These are phyloP conservation scores for Ctenoplectra terminalis DNA, from an alignment of 1,140 invertebrate genomes.

Conservation along the genomic window DNA sequence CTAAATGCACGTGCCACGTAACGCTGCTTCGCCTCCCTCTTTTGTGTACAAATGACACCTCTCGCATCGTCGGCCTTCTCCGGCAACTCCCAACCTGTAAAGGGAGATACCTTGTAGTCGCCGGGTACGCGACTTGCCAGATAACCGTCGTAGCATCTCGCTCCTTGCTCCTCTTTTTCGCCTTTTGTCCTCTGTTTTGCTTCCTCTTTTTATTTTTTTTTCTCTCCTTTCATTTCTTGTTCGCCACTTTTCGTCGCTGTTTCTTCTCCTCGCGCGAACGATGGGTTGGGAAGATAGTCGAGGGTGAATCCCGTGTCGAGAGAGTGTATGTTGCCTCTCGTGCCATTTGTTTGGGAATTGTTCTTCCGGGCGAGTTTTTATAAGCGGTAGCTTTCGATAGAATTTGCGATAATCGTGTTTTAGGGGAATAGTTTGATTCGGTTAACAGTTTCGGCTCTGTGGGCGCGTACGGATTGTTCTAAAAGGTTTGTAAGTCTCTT, in stretches of 20 bases:
- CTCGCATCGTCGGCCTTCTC: slow-evolving; percentile 29
- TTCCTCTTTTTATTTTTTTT: background rate
- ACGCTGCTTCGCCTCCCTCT: slow-evolving; percentile 37
- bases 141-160: slow-evolving; percentile 36
- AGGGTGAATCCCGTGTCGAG: slow-evolving; percentile 39
- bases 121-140: slow-evolving; percentile 47
- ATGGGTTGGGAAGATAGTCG: slow-evolving; percentile 39
- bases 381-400: too few species aligned
- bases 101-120: slow-evolving; percentile 59
- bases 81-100: slow-evolving; percentile 37
- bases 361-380: too few species aligned
- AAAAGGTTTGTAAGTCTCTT: too few species aligned
- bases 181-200: background rate
- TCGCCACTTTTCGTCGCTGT: slow-evolving; percentile 33
- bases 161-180: background rate
- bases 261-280: background rate
- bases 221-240: slow-evolving; percentile 5
- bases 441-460: too few species aligned
- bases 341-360: slow-evolving; percentile 18
- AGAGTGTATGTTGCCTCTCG: slow-evolving; percentile 2
- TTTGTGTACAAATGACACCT: slow-evolving; percentile 53
- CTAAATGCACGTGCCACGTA: slow-evolving; percentile 32
- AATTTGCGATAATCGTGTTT: too few species aligned
- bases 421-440: too few species aligned
- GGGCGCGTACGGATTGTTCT: too few species aligned